Percentiles rank a stretch among this genome's conserved stretches.
phyloP scores from a whole-genome alignment of 2,888 invertebrate species.

The Argyresthia goedartella region DNA sequence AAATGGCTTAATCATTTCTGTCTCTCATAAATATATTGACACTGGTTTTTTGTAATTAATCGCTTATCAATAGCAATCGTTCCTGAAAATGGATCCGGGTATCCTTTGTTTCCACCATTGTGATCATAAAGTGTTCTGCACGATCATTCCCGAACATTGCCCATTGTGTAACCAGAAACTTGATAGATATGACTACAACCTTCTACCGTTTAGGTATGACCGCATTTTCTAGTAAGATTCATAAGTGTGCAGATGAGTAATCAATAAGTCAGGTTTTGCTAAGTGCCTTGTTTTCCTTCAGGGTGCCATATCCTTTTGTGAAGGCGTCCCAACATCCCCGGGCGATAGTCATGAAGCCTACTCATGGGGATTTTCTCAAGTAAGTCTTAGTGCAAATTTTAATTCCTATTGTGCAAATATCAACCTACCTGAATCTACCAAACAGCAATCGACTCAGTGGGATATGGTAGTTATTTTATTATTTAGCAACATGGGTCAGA shows the following conservation, averaged over 20 bases:
- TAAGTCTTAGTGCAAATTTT: conserved; percentile 45
- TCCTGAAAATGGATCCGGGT: conserved; percentile 76
- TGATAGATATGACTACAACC: conserved; percentile 72
- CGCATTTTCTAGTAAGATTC: not conserved
- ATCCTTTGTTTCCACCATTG: conserved; percentile 95
- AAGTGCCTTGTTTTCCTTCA: conserved; percentile 48
- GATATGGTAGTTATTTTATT: not conserved
- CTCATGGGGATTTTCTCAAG: conserved; percentile 89
- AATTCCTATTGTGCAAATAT: too few species aligned
- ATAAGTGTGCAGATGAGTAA: not conserved
- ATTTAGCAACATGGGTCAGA: too few species aligned
- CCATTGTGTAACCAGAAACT: conserved; percentile 78
- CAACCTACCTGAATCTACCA: too few species aligned
- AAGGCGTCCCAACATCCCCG: conserved; percentile 85
- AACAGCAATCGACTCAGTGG: not conserved
- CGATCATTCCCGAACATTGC: conserved; percentile 81
- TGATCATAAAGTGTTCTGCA: conserved; percentile 85
- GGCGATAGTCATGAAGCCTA: conserved; percentile 88
- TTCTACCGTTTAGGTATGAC: conserved; percentile 81
- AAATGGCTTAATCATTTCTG: too few species aligned
- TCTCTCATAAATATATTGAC: too few species aligned
- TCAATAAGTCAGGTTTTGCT: not conserved
- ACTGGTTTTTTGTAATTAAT: too few species aligned
- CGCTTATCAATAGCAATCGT: conserved; percentile 11
- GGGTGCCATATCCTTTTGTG: conserved; percentile 89